Percentiles rank a stretch among this genome's conserved stretches.
Evolutionary conservation across 2,888 invertebrate genomes (phyloP).

Genomic region (Agrochola lychnidis): DNA sequence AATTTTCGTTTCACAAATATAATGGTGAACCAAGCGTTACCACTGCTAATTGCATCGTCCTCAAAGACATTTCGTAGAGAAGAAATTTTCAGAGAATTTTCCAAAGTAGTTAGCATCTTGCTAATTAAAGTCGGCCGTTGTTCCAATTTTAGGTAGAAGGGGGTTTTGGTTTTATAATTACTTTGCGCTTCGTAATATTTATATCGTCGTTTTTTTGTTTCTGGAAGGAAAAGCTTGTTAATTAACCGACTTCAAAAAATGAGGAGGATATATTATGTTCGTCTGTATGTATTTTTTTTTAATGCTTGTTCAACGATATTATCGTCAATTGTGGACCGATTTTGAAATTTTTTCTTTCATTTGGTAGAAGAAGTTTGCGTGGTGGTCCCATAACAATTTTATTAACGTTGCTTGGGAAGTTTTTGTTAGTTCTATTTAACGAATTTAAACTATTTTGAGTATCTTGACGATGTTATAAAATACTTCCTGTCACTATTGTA

Average conservation of each 20-base stretch:
- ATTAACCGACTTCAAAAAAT: neutral
- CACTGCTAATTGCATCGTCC: conserved; percentile 43
- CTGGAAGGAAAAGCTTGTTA: neutral
- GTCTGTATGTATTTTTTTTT: too few relatives aligned
- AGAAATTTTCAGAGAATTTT: conserved; percentile 40
- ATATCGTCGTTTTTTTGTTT: neutral
- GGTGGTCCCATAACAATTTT: too few relatives aligned
- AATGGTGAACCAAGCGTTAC: conserved; percentile 17
- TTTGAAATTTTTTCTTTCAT: too few relatives aligned
- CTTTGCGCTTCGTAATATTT: conserved; percentile 31
- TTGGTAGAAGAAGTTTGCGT: too few relatives aligned
- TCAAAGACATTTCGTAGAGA: conserved; percentile 36
- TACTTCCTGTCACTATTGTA: too few relatives aligned
- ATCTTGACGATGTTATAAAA: too few relatives aligned
- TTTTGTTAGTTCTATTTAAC: too few relatives aligned
- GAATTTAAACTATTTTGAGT: too few relatives aligned
- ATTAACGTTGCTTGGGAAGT: too few relatives aligned
- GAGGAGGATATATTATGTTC: too few relatives aligned
- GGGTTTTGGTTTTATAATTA: conserved; percentile 50
- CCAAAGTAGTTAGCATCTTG: conserved; percentile 33
- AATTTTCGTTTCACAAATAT: conserved; percentile 12
- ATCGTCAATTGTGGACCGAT: too few relatives aligned
- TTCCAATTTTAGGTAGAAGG: conserved; percentile 38
- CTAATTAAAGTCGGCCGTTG: conserved; percentile 51
- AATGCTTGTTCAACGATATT: too few relatives aligned